Evolutionary conservation across 2,797 vertebrate species (phyloP).

Genomic region (Dendrocincla tyrannina): DNA sequence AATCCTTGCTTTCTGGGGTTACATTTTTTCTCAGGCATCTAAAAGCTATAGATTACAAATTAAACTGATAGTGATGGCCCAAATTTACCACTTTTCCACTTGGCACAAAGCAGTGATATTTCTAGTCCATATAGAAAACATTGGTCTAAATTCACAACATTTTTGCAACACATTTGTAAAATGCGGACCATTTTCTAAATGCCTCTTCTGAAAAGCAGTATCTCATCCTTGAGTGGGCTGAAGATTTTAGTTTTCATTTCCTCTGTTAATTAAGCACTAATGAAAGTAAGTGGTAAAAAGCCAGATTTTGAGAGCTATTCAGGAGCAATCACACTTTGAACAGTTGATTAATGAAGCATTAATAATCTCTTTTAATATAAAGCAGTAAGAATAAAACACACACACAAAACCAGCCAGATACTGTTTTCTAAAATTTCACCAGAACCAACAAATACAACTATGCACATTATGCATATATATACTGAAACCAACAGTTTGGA

Average conservation of each 20-base stretch:
- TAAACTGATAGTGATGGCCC: not conserved
- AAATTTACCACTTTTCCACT: not conserved
- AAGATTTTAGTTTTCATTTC: conserved; percentile 46
- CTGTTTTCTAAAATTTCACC: not conserved
- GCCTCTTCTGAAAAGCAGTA: not conserved
- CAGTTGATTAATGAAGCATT: conserved; percentile 51
- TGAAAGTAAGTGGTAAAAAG: conserved; percentile 52
- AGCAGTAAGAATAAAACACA: not conserved
- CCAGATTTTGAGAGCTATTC: conserved; percentile 49
- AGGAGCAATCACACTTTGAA: conserved; percentile 41
- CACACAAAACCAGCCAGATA: not conserved
- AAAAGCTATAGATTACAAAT: not conserved
- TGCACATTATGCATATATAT: not conserved
- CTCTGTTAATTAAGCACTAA: conserved; percentile 59
- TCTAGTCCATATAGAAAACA: not conserved
- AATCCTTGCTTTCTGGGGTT: not conserved
- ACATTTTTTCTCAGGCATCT: not conserved
- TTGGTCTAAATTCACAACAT: not conserved
- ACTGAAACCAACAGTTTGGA: not conserved
- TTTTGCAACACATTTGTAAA: not conserved
- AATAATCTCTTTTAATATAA: not conserved
- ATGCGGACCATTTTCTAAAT: not conserved
- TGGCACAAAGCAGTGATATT: not conserved
- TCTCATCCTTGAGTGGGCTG: conserved; percentile 1
- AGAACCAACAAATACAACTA: not conserved